A percentile compares a stretch with the other conserved stretches of the same genome.
Evolutionary conservation across 2,888 invertebrate species (phyloP).

Genomic region (Athalia cordata): DNA sequence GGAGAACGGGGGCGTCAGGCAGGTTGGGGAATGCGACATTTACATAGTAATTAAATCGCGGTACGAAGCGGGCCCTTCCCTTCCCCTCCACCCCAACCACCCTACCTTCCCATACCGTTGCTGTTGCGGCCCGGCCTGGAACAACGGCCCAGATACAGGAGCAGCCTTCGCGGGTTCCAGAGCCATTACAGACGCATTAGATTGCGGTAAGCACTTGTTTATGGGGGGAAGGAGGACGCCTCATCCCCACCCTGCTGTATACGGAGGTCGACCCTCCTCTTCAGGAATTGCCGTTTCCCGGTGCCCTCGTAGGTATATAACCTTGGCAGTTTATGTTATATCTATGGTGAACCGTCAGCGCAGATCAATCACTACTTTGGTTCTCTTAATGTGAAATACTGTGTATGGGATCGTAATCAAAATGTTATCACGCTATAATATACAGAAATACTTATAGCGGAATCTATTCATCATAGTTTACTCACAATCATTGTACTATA

Average conservation of each 20-base stretch:
- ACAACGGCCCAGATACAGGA: conserved; percentile 50
- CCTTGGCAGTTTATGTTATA: too few species aligned
- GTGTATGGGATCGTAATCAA: too few species aligned
- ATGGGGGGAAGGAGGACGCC: conserved; percentile 54
- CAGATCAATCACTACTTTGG: too few species aligned
- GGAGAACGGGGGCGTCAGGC: conserved; percentile 62
- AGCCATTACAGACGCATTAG: conserved; percentile 74
- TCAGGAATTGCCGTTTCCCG: neutral
- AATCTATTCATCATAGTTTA: too few species aligned
- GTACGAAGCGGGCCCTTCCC: conserved; percentile 71
- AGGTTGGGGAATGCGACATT: conserved; percentile 73
- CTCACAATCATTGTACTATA: too few species aligned
- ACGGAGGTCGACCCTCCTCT: conserved; percentile 3
- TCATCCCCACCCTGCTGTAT: conserved; percentile 1
- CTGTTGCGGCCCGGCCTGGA: conserved; percentile 42
- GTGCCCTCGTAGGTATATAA: too few species aligned
- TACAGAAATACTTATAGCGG: too few species aligned
- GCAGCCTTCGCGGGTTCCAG: conserved; percentile 60
- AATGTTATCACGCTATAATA: too few species aligned
- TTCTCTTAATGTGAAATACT: too few species aligned
- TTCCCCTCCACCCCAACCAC: conserved; percentile 64
- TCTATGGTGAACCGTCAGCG: too few species aligned
- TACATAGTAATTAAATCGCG: conserved; percentile 74
- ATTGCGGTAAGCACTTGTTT: conserved; percentile 74
- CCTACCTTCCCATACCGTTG: conserved; percentile 60